Evolutionary conservation across 2,888 invertebrate species (phyloP).

Genomic region (Dysmachus trigonus): DNA sequence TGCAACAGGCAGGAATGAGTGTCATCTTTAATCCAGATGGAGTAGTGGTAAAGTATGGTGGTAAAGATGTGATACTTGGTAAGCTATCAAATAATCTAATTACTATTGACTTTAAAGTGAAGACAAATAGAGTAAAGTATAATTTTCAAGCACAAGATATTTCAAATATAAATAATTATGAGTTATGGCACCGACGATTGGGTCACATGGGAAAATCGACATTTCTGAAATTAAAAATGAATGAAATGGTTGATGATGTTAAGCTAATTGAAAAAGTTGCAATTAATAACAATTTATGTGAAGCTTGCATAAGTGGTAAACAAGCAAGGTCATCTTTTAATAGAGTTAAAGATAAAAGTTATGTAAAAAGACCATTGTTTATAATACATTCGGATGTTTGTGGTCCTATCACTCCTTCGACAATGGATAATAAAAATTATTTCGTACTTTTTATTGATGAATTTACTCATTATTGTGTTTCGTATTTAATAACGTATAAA

Average conservation of each 20-base stretch:
- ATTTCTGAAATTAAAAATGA: too few species aligned
- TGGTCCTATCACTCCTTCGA: slow-evolving; percentile 33
- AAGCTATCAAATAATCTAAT: too few species aligned
- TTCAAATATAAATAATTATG: too few species aligned
- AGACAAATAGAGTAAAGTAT: slow-evolving; percentile 46
- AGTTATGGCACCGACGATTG: too few species aligned
- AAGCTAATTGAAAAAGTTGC: slow-evolving; percentile 43
- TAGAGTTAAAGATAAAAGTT: slow-evolving; percentile 51
- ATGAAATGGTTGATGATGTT: slow-evolving; percentile 49
- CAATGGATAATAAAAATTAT: slow-evolving; percentile 56
- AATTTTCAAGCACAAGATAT: too few species aligned
- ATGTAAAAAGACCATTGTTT: slow-evolving; percentile 54
- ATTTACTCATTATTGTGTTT: slow-evolving; percentile 52
- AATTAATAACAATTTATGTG: slow-evolving; percentile 53
- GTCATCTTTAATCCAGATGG: too few species aligned
- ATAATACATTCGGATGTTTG: slow-evolving; percentile 57
- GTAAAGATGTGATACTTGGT: too few species aligned
- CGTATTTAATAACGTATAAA: slow-evolving; percentile 55
- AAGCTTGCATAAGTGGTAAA: slow-evolving; percentile 58
- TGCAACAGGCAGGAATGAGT: too few species aligned
- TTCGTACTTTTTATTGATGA: slow-evolving; percentile 58
- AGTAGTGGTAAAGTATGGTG: too few species aligned
- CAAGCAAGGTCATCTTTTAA: slow-evolving; percentile 58
- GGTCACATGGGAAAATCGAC: too few species aligned
- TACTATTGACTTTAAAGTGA: too few species aligned